phyloP scores from a whole-genome alignment of 2,797 vertebrate species.

The Acestrorhynchus altus region DNA sequence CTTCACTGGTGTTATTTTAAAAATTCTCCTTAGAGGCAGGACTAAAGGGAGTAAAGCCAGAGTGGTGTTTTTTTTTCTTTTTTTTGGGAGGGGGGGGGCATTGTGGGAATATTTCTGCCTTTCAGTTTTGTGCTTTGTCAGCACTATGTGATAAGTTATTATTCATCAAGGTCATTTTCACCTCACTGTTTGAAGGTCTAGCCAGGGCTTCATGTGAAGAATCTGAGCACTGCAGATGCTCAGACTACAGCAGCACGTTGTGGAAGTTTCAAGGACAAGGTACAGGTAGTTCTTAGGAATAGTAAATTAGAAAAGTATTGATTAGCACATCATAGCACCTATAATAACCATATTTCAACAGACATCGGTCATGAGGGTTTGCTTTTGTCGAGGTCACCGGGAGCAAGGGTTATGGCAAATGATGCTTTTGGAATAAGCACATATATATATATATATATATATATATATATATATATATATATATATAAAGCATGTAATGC shows the following conservation, averaged over 20 bases:
- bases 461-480: too few relatives aligned
- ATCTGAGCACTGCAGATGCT: background rate
- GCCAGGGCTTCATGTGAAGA: conserved; percentile 3
- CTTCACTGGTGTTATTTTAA: conserved; percentile 21
- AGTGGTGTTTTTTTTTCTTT: too few relatives aligned
- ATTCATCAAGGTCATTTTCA: conserved; percentile 48
- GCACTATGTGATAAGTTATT: conserved; percentile 9
- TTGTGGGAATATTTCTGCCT: background rate
- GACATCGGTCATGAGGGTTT: too few relatives aligned
- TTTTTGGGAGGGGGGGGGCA: background rate
- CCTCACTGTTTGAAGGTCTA: background rate
- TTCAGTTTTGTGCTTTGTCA: conserved; percentile 11
- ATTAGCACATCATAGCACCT: too few relatives aligned
- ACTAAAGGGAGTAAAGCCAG: background rate
- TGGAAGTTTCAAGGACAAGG: conserved; percentile 18
- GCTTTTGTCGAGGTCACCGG: too few relatives aligned
- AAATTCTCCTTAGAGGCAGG: background rate
- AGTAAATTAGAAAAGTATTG: too few relatives aligned
- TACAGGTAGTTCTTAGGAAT: too few relatives aligned
- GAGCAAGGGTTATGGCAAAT: too few relatives aligned
- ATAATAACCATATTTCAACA: too few relatives aligned
- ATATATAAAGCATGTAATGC: too few relatives aligned
- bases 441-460: too few relatives aligned
- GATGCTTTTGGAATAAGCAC: too few relatives aligned
- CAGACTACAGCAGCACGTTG: conserved; percentile 43